Evolutionary conservation across 2,797 vertebrate genomes (phyloP), one percentile per base, ranked within the genome.

Genomic region (Pseudopleuronectes americanus): DNA sequence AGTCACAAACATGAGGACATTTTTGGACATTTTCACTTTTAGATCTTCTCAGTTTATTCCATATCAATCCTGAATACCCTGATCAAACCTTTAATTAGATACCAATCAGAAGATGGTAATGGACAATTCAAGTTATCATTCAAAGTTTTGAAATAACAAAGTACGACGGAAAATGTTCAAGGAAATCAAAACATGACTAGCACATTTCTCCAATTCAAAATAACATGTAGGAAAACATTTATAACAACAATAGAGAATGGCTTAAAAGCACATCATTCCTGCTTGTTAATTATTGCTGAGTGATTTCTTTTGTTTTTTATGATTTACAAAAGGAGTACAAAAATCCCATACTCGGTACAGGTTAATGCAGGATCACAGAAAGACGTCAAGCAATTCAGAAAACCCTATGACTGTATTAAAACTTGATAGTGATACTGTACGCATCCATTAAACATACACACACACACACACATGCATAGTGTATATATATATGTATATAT

Each of bases 281-380:
- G 87, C 80, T 84, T 74, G 76, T 84, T 86, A 86, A 87, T 91
- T 94, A 94, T 93, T 94, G 92, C 93, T 90, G 79, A 74, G 58
- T 67, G 60, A 73, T 60, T 74, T 74, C 68, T 38, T 81, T 80
- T 56, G n/a, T 60, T 58, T 58, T 21, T 22, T 4, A 68, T 81
- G 14, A 84, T 87, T 84, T 83, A 90, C 43, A 87, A 88, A 81
- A 65, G 36, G 49, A 76, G n/a, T 85, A 89, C 28, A 89, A 90
- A 85, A 87, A 74, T 43, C 52, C 65, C 77, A 81, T 65, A 79
- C 67, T 60, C 87, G 66, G 81, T 85, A 83, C 63, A 77, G 77
- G 60, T 23, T 64, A 67, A 84, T 55, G 61, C 45, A 68, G 77
- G 68, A 43, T 26, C n/a, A 71, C 49, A 79, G 71, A 83, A 66